Conservation (phyloP, 2,113 vertebrate species). For the Serilophus lunatus region DNA sequence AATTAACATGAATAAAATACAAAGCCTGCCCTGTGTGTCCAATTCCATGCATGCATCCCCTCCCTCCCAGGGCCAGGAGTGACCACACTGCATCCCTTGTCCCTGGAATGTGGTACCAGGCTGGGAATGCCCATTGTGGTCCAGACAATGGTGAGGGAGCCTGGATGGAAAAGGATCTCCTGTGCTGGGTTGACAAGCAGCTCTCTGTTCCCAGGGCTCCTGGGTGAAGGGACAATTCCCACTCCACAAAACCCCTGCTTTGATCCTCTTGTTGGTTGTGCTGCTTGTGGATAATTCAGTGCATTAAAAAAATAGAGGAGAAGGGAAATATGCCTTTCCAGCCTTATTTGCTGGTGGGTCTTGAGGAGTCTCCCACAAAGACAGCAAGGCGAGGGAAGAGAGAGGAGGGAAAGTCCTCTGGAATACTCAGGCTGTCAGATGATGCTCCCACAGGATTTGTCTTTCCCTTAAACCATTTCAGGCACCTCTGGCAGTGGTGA, state of each 20-base stretch:
- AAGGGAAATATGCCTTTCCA: not conserved
- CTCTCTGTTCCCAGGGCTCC: constrained; percentile 42
- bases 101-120: not conserved
- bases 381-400: not conserved
- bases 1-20: not conserved
- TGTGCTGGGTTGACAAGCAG: constrained; percentile 56
- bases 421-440: accelerated
- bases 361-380: not conserved
- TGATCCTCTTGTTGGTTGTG: not conserved
- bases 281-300: not conserved
- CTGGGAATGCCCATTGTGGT: not conserved
- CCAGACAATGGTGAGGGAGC: not conserved
- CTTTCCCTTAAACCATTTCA: not conserved
- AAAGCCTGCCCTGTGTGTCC: too few species aligned
- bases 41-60: not conserved
- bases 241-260: not conserved
- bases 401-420: not conserved
- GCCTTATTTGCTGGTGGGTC: not conserved
- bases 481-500: not conserved
- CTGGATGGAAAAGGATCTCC: constrained; percentile 59
- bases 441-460: accelerated
- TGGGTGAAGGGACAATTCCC: not conserved
- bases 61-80: not conserved
- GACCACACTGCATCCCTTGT: not conserved
- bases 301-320: not conserved